Evolutionary conservation across 2,797 vertebrate genomes (phyloP).

Genomic region (Hypotaenidia philippensis): DNA sequence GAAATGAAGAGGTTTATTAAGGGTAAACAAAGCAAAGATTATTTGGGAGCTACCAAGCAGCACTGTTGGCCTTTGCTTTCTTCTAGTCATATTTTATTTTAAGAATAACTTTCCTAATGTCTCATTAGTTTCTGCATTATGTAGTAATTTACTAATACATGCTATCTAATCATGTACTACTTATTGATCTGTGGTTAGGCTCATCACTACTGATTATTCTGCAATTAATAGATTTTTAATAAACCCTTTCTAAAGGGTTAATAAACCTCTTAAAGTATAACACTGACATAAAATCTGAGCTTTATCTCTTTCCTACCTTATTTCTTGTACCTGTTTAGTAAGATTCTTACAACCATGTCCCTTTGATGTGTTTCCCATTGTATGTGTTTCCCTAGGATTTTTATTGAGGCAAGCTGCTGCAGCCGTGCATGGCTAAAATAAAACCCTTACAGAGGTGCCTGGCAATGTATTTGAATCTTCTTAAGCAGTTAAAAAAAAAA

Average conservation of each 20-base stretch:
- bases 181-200: not conserved
- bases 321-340: not conserved
- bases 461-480: constrained; percentile 6
- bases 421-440: not conserved
- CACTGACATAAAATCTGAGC: not conserved
- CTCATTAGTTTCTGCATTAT: not conserved
- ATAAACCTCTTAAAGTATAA: not conserved
- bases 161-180: not conserved
- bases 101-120: not conserved
- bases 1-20: not conserved
- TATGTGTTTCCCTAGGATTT: constrained; percentile 26
- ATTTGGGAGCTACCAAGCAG: not conserved
- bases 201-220: not conserved
- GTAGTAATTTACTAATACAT: not conserved
- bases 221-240: not conserved
- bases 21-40: not conserved
- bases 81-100: not conserved
- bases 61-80: not conserved
- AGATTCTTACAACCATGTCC: not conserved
- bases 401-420: not conserved
- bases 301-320: not conserved
- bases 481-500: constrained; percentile 41
- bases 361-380: not conserved
- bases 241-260: not conserved
- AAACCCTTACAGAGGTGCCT: not conserved